Percentiles rank a stretch among this genome's conserved stretches.
Evolutionary conservation across 2,888 invertebrate species (phyloP).

Genomic region (Euplagia quadripunctaria): DNA sequence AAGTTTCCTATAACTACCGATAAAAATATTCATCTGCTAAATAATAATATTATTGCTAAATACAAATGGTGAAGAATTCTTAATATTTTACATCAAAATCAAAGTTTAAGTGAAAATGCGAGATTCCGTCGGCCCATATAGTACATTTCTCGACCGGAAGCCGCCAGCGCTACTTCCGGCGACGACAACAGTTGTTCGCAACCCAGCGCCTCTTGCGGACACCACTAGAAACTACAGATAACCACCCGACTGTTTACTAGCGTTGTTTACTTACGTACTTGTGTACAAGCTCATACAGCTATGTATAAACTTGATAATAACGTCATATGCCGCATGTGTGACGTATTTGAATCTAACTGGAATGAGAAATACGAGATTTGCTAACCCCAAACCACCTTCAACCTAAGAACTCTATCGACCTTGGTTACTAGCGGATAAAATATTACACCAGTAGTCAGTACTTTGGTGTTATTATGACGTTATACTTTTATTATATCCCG

Average conservation of each 20-base stretch:
- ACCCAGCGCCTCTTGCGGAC: conserved; percentile 82
- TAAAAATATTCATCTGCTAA: neutral
- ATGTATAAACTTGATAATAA: neutral
- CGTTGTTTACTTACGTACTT: conserved; percentile 31
- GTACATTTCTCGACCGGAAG: conserved; percentile 80
- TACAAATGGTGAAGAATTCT: conserved; percentile 14
- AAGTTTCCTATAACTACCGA: neutral
- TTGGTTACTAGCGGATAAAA: neutral
- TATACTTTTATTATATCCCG: neutral
- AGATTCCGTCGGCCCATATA: conserved; percentile 68
- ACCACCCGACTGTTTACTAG: conserved; percentile 32
- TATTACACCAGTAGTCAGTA: neutral
- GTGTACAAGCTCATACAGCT: neutral
- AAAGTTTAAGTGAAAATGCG: conserved; percentile 65
- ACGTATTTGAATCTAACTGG: neutral
- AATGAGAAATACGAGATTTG: neutral
- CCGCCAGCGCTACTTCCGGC: conserved; percentile 82
- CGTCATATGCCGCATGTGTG: neutral
- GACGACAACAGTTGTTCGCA: conserved; percentile 81
- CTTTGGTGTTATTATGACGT: neutral
- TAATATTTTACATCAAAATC: conserved; percentile 48
- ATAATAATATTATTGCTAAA: neutral
- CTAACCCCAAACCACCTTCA: neutral
- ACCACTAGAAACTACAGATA: conserved; percentile 67
- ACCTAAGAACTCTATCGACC: neutral